A percentile compares a stretch with the other conserved stretches of the same genome.
Evolutionary conservation across 2,888 invertebrate species (phyloP).

Genomic region (Tigriopus californicus): DNA sequence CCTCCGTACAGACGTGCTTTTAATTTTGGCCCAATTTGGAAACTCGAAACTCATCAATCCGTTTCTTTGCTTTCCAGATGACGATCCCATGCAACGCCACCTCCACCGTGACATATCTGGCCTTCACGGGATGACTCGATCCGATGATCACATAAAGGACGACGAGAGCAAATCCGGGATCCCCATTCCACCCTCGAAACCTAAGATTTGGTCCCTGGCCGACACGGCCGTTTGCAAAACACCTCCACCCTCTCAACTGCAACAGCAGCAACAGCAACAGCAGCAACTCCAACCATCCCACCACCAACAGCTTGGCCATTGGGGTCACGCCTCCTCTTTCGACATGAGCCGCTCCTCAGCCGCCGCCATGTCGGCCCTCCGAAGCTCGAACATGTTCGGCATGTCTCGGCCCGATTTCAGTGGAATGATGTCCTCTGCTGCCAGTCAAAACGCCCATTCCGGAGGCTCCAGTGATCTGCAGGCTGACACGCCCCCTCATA

Average conservation of each 20-base stretch:
- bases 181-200: constrained; percentile 40
- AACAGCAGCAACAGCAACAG: constrained; percentile 29
- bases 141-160: background rate
- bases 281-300: background rate
- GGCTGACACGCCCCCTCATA: constrained; percentile 78
- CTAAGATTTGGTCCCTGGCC: constrained; percentile 84
- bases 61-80: too few relatives aligned
- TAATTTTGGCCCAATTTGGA: too few relatives aligned
- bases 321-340: constrained; percentile 17
- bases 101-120: background rate
- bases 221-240: constrained; percentile 86
- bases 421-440: constrained; percentile 10
- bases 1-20: too few relatives aligned
- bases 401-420: background rate
- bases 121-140: background rate
- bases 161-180: constrained; percentile 14
- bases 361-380: constrained; percentile 7
- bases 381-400: constrained; percentile 5
- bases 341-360: constrained; percentile 18
- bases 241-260: constrained; percentile 43
- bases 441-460: constrained; percentile 1
- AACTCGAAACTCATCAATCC: too few relatives aligned
- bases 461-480: background rate
- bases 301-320: constrained; percentile 18
- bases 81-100: too few relatives aligned